Evolutionary conservation across 1,140 invertebrate genomes (phyloP).

Genomic region (Drosophila virilis): DNA sequence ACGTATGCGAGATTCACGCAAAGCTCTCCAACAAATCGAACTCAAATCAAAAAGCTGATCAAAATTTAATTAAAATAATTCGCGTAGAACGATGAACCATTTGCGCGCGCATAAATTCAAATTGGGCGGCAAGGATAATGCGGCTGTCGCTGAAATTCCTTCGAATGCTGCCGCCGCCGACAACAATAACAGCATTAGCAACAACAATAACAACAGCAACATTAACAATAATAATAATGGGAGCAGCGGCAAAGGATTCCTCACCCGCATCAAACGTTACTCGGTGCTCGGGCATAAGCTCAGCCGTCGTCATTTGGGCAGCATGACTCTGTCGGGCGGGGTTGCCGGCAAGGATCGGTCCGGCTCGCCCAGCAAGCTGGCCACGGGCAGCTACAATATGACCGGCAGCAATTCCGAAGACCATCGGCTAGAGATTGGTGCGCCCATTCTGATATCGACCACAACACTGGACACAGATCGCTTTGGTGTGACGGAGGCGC

Average conservation of each 20-base stretch:
- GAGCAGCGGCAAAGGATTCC: conserved; percentile 56
- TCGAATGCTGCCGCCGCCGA: conserved; percentile 23
- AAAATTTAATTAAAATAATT: conserved; percentile 4
- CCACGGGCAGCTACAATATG: conserved; percentile 82
- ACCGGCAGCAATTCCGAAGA: conserved; percentile 79
- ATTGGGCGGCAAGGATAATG: conserved; percentile 65
- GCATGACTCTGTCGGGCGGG: conserved; percentile 40
- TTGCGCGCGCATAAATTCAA: conserved; percentile 79
- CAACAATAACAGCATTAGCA: conserved; percentile 33
- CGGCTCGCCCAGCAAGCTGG: conserved; percentile 60
- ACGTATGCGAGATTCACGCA: conserved; percentile 2
- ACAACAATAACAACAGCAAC: conserved; percentile 38
- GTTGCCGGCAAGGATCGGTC: conserved; percentile 17
- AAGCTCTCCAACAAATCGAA: conserved; percentile 7
- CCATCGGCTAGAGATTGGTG: conserved; percentile 80
- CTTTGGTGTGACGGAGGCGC: conserved; percentile 74
- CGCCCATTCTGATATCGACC: conserved; percentile 81
- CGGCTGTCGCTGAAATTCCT: conserved; percentile 49
- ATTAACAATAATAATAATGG: conserved; percentile 38
- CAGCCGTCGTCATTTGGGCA: conserved; percentile 64
- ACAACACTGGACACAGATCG: conserved; percentile 80
- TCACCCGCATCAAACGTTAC: conserved; percentile 80
- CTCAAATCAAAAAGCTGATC: conserved; percentile 6
- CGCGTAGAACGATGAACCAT: conserved; percentile 71
- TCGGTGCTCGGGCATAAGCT: conserved; percentile 75